Evolutionary conservation across 1,140 invertebrate genomes (phyloP), one percentile per base, ranked within the genome.

Genomic region (Drepana arcuata): DNA sequence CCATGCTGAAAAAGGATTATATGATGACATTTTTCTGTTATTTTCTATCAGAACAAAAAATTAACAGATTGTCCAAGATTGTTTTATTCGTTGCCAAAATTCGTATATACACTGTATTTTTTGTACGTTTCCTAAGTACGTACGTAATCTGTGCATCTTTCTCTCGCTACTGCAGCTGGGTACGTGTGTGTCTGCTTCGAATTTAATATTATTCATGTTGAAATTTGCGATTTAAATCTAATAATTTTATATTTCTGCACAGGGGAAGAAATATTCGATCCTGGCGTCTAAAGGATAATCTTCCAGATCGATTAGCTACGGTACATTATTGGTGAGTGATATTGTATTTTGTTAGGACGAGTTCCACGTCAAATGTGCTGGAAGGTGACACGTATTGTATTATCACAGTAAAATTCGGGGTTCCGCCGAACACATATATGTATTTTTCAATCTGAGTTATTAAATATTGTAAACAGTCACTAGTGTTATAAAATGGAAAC

Each of bases 371-470:
- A 82, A 79, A 82, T 78, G 72, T 73, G 74, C 77, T 79, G 70
- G 72, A 77, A 78, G 72, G 74, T 81, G 77, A 81, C 77, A 81
- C 77, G 77, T 81, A 81, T 79, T 77, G n/a, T n/a, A n/a, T n/a
- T n/a, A n/a, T n/a, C n/a, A n/a, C n/a, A n/a, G 79, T 78, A 70
- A 69, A 50, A 66, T 69, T 53, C 51, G 47, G 39, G 40, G 48
- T 37, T 35, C 32, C 35, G n/a, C n/a, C n/a, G n/a, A n/a, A n/a
- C n/a, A n/a, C n/a, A n/a, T n/a, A n/a, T n/a, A n/a, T n/a, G n/a
- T n/a, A n/a, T n/a, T n/a, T n/a, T n/a, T n/a, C n/a, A n/a, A n/a
- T n/a, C n/a, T n/a, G n/a, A n/a, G n/a, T n/a, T n/a, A n/a, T n/a
- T n/a, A n/a, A n/a, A n/a, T n/a, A n/a, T n/a, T n/a, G n/a, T n/a